phyloP scores from a whole-genome alignment of 2,113 vertebrate genomes.

The Notarius lentiginosus region DNA sequence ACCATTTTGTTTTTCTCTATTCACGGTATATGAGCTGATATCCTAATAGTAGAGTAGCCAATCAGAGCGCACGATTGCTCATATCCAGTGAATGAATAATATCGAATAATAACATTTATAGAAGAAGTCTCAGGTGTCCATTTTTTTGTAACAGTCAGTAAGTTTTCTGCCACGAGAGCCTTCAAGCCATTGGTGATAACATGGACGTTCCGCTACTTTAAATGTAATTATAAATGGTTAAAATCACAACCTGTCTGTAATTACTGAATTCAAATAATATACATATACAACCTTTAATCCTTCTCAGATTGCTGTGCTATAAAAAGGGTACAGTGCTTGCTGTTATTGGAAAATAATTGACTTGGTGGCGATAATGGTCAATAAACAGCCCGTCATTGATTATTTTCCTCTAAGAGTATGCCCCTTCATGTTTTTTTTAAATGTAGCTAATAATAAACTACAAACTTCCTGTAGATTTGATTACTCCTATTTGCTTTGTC shows the following conservation, averaged over 20 bases:
- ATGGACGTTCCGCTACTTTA: not conserved
- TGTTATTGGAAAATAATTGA: not conserved
- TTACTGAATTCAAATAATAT: no score
- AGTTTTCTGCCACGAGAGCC: not conserved
- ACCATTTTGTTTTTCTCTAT: no score
- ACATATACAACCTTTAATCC: no score
- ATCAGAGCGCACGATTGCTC: no score
- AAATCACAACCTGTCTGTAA: no score
- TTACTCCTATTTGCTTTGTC: not conserved
- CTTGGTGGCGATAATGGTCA: not conserved
- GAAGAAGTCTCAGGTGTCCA: not conserved
- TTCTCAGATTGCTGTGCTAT: not conserved
- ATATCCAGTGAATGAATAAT: no score
- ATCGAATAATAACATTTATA: not conserved
- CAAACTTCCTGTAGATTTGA: not conserved
- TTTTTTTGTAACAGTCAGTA: not conserved
- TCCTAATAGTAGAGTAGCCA: no score
- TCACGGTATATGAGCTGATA: no score
- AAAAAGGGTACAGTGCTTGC: not conserved
- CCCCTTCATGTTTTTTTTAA: not conserved
- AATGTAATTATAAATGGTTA: not conserved
- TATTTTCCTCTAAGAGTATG: not conserved
- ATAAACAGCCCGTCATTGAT: not conserved
- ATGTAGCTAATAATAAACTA: not conserved
- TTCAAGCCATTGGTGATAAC: no score